A percentile compares a stretch with the other conserved stretches of the same genome.
phyloP scores from a whole-genome alignment of 2,797 vertebrate genomes.

The Sternotherus odoratus region DNA sequence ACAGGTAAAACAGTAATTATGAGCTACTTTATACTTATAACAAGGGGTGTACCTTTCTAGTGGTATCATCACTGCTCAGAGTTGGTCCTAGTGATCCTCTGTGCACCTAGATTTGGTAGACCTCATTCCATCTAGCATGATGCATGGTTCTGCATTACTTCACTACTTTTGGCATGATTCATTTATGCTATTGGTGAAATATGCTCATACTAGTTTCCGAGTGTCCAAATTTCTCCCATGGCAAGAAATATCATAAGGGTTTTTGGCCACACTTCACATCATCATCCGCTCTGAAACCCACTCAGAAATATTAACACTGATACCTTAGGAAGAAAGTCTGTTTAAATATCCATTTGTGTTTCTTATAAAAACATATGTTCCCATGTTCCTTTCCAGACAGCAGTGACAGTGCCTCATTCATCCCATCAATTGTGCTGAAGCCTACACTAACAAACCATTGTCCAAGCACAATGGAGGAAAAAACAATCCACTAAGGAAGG shows the following conservation, averaged over 20 bases:
- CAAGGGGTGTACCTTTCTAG: not conserved
- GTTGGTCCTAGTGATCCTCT: not conserved
- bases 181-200: not conserved
- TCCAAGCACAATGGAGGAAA: fast-evolving
- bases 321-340: fast-evolving
- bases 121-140: not conserved
- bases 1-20: no score
- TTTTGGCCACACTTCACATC: not conserved
- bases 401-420: fast-evolving
- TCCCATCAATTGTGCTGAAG: not conserved
- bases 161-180: not conserved
- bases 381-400: not conserved
- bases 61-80: not conserved
- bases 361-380: not conserved
- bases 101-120: not conserved
- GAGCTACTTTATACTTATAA: no score
- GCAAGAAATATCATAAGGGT: not conserved
- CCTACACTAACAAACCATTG: fast-evolving
- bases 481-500: fast-evolving
- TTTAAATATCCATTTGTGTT: not conserved
- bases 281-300: not conserved
- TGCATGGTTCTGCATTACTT: not conserved
- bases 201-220: not conserved
- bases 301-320: not conserved
- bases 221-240: not conserved